phyloP scores from a whole-genome alignment of 2,797 vertebrate genomes.

The Semotilus atromaculatus region DNA sequence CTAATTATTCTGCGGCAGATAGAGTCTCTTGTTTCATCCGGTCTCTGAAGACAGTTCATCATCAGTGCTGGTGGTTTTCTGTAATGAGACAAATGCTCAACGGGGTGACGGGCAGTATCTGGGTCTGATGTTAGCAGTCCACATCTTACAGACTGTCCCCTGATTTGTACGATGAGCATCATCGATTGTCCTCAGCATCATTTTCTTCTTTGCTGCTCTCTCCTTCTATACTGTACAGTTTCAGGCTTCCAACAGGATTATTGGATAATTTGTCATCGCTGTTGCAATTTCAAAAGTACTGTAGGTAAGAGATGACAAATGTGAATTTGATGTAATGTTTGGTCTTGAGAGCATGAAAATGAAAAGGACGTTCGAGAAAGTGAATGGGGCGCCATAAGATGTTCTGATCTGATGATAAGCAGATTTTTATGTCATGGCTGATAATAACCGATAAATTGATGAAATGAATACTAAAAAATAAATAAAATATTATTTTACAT shows the following conservation, averaged over 20 bases:
- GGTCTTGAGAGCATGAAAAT: neutral
- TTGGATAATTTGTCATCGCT: neutral
- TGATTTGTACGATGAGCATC: neutral
- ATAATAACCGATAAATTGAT: neutral
- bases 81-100: slow-evolving; percentile 10
- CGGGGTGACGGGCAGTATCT: neutral
- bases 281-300: neutral
- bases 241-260: neutral
- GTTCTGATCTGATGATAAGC: neutral
- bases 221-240: neutral
- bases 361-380: neutral
- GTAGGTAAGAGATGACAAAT: neutral
- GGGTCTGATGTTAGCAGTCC: neutral
- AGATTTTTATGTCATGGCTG: neutral
- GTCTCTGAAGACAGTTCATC: slow-evolving; percentile 9
- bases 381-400: neutral
- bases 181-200: neutral
- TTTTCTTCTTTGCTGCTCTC: slow-evolving; percentile 3
- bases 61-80: slow-evolving; percentile 13
- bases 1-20: slow-evolving; percentile 12
- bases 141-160: neutral
- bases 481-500: neutral
- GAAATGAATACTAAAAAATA: neutral
- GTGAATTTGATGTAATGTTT: neutral
- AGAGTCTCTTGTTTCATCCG: neutral